These are phyloP conservation scores for Sebastes hopkinsi DNA, from an alignment of 2,797 vertebrate species.

Conservation along the genomic window DNA sequence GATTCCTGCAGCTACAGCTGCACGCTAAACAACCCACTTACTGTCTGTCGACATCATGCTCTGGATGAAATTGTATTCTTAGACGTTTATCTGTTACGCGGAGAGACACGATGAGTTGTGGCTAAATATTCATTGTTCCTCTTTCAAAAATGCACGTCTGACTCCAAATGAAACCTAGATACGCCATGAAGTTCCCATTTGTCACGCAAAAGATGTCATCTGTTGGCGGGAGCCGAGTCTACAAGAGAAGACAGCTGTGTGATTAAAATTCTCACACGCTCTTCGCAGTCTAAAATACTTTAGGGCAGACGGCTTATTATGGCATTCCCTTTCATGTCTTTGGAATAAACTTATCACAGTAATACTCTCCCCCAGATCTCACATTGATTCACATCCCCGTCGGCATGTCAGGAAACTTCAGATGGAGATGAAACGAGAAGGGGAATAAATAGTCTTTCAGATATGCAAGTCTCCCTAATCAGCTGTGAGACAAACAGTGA, in stretches of 20 bases:
- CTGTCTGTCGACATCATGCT: slow-evolving; percentile 8
- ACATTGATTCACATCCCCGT: slow-evolving; percentile 77
- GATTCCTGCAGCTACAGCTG: slow-evolving; percentile 16
- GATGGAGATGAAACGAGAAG: slow-evolving; percentile 80
- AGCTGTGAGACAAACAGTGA: slow-evolving; percentile 70
- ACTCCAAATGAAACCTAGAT: slow-evolving; percentile 62
- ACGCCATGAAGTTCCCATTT: slow-evolving; percentile 67
- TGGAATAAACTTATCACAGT: slow-evolving; percentile 84
- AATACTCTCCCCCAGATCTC: slow-evolving; percentile 80
- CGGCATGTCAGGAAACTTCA: slow-evolving; percentile 80
- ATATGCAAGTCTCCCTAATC: slow-evolving; percentile 78
- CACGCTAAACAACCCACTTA: slow-evolving; percentile 24
- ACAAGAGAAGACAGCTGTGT: slow-evolving; percentile 70
- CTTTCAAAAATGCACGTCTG: slow-evolving; percentile 53
- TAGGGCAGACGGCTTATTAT: slow-evolving; percentile 81
- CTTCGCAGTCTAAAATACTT: slow-evolving; percentile 70
- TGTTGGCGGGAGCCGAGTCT: slow-evolving; percentile 54
- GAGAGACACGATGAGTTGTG: slow-evolving; percentile 28
- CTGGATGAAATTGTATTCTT: slow-evolving; percentile 28
- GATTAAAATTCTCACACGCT: slow-evolving; percentile 77
- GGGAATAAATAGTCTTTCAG: slow-evolving; percentile 75
- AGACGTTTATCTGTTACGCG: slow-evolving; percentile 30
- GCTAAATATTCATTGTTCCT: slow-evolving; percentile 66
- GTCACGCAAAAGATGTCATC: slow-evolving; percentile 65
- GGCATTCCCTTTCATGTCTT: slow-evolving; percentile 85